These are phyloP conservation scores for Microcebus griseorufus DNA, from an alignment of 2,113 vertebrate species.

Conservation along the genomic window DNA sequence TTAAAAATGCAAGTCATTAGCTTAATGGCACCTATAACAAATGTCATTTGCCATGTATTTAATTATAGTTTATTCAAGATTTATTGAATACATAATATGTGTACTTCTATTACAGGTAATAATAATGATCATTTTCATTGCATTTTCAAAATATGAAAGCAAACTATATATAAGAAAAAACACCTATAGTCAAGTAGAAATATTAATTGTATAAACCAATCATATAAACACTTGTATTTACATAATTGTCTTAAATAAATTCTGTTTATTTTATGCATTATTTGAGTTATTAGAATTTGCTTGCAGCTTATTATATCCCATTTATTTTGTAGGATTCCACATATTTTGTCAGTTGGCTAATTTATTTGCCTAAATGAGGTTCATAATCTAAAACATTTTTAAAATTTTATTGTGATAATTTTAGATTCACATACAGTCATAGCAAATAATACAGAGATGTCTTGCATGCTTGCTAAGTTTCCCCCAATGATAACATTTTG, in stretches of 20 bases:
- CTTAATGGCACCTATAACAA: not conserved
- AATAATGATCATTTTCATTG: not conserved
- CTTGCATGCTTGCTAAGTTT: not conserved
- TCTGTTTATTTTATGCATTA: not conserved
- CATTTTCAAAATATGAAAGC: not conserved
- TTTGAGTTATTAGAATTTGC: not conserved
- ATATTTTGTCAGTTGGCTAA: not conserved
- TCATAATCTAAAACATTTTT: not conserved
- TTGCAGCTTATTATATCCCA: not conserved
- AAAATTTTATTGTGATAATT: not conserved
- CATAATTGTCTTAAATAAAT: not conserved
- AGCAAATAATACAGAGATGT: not conserved
- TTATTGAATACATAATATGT: not conserved
- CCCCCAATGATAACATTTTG: not conserved
- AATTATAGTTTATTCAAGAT: not conserved
- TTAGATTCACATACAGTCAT: not conserved
- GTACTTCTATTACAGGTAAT: not conserved
- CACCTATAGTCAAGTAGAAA: not conserved
- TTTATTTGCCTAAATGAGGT: not conserved
- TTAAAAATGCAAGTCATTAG: not conserved
- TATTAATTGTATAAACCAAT: not conserved
- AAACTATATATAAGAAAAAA: not conserved
- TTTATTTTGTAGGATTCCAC: not conserved
- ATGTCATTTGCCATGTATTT: not conserved
- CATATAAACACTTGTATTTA: not conserved